A percentile compares a stretch with the other conserved stretches of the same genome.
Evolutionary conservation across 2,888 invertebrate species (phyloP).

Genomic region (Sphaeridia pumilis): DNA sequence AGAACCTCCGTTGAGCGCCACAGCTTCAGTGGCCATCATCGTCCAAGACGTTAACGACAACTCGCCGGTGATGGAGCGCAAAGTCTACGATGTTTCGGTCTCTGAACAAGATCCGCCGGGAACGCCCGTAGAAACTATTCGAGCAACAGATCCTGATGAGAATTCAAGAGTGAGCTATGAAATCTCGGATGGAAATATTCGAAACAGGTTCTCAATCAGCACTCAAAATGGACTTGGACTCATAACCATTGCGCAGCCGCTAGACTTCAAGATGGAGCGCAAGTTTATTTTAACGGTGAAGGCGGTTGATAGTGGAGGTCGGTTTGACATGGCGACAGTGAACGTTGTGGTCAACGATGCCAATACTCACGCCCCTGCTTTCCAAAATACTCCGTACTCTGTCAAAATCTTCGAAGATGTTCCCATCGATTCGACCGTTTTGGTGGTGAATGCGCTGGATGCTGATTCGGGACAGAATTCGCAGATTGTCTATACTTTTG

Average conservation of each 20-base stretch:
- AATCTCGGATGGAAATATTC: conserved; percentile 68
- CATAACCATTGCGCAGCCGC: conserved; percentile 68
- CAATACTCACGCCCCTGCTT: conserved; percentile 84
- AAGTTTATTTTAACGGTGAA: conserved; percentile 67
- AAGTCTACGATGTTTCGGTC: conserved; percentile 48
- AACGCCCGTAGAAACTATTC: conserved; percentile 76
- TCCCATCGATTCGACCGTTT: conserved; percentile 76
- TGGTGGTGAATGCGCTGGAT: conserved; percentile 84
- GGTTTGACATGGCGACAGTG: conserved; percentile 76
- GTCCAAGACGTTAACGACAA: conserved; percentile 57
- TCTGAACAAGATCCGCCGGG: conserved; percentile 62
- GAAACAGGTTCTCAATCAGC: conserved; percentile 77
- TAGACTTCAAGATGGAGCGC: conserved; percentile 86
- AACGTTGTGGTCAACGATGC: conserved; percentile 89
- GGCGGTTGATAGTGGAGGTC: conserved; percentile 79
- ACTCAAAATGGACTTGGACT: conserved; percentile 63
- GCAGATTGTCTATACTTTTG: conserved; percentile 44
- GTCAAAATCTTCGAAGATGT: conserved; percentile 85
- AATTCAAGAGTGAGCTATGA: conserved; percentile 65
- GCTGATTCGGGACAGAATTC: conserved; percentile 93
- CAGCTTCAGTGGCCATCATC: conserved; percentile 49
- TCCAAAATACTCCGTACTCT: conserved; percentile 84
- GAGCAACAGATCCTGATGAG: conserved; percentile 81
- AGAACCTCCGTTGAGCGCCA: conserved; percentile 46
- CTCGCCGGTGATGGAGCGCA: conserved; percentile 45